Evolutionary conservation across 1,140 invertebrate genomes (phyloP).

Genomic region (Teleogryllus occipitalis): DNA sequence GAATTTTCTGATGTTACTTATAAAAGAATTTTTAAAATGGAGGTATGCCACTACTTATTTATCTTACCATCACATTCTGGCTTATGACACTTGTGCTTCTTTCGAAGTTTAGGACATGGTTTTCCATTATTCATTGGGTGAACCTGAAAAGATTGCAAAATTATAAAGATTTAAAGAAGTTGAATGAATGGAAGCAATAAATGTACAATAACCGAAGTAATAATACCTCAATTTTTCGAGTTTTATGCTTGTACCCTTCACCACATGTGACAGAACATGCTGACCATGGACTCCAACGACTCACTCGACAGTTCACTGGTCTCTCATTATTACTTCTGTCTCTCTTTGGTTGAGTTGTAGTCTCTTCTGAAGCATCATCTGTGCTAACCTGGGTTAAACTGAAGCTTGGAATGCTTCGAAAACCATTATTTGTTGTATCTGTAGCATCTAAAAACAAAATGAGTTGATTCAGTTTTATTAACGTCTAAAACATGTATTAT

Average conservation of each 20-base stretch:
- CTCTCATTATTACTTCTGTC: not conserved
- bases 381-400: not conserved
- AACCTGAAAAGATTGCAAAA: not conserved
- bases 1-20: too few relatives aligned
- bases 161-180: not conserved
- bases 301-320: constrained; percentile 52
- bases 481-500: too few relatives aligned
- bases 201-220: not conserved
- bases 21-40: too few relatives aligned
- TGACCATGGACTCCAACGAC: constrained; percentile 67
- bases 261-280: constrained; percentile 72
- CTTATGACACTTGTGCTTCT: not conserved
- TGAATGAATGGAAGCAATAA: not conserved
- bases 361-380: not conserved
- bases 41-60: too few relatives aligned
- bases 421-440: not conserved
- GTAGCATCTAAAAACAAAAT: not conserved
- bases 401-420: not conserved
- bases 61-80: not conserved
- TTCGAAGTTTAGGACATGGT: not conserved
- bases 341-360: not conserved
- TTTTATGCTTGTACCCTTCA: constrained; percentile 48
- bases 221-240: constrained; percentile 28
- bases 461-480: too few relatives aligned
- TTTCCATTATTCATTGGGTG: not conserved